A percentile compares a stretch with the other conserved stretches of the same genome.
Conservation (phyloP, 30 jellyfish, hydroid and myxozoan species). For the Phacellophora camtschatica region DNA sequence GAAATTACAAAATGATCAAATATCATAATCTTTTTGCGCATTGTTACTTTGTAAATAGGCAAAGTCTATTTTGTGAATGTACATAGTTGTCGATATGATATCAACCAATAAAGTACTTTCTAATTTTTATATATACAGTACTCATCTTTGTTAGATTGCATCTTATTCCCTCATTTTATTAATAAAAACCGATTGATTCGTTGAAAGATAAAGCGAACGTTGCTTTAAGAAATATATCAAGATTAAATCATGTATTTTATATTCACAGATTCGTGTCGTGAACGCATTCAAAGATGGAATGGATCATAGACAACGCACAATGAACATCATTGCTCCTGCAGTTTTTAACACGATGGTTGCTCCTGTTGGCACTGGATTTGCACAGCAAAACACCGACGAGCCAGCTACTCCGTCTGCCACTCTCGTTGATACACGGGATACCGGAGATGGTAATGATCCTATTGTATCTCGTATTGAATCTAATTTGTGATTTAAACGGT, state of each 20-base stretch:
- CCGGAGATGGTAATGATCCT: conserved; percentile 58
- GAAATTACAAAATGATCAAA: no score
- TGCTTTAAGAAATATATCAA: no score
- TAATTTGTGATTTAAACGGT: background rate
- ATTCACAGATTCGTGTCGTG: conserved; percentile 93
- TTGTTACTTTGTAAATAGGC: no score
- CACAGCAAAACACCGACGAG: conserved; percentile 13
- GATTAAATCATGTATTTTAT: background rate
- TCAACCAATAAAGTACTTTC: no score
- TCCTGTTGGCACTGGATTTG: conserved; percentile 80
- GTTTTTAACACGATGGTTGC: conserved; percentile 94
- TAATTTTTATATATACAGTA: no score
- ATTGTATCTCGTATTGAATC: conserved; percentile 41
- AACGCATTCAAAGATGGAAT: conserved; percentile 96
- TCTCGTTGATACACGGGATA: conserved; percentile 46
- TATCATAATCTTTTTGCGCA: no score
- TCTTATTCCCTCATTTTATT: no score
- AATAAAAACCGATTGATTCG: no score
- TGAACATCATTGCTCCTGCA: conserved; percentile 96
- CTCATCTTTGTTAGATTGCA: no score
- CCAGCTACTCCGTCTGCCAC: conserved; percentile 77
- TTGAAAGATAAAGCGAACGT: no score
- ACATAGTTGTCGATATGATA: no score
- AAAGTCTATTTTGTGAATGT: no score
- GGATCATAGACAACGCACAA: conserved; percentile 95